Evolutionary conservation across 1,140 invertebrate species (phyloP).

Genomic region (Temnothorax longispinosus): DNA sequence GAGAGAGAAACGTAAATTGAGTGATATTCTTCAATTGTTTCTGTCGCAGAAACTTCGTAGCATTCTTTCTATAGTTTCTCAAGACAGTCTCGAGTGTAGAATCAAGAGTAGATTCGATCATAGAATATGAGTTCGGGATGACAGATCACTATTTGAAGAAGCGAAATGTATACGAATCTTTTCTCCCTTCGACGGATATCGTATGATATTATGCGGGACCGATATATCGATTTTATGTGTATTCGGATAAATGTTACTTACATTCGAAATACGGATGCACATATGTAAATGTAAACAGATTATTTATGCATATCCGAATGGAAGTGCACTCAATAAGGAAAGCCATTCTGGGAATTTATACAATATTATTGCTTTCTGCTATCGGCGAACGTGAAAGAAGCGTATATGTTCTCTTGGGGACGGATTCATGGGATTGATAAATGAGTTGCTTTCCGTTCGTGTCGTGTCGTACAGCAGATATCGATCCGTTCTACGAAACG

Average conservation of each 20-base stretch:
- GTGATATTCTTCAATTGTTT: constrained; percentile 7
- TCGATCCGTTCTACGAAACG: constrained; percentile 27
- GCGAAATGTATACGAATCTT: constrained; percentile 21
- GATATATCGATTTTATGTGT: constrained; percentile 42
- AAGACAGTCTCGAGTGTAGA: constrained; percentile 9
- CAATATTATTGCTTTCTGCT: constrained; percentile 25
- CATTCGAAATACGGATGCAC: background rate
- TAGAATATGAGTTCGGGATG: constrained; percentile 11
- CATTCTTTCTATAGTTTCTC: background rate
- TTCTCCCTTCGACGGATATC: constrained; percentile 13
- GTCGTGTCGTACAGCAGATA: background rate
- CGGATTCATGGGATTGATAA: constrained; percentile 11
- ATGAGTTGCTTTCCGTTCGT: constrained; percentile 1
- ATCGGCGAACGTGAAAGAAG: background rate
- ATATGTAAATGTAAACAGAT: constrained; percentile 29
- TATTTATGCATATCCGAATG: constrained; percentile 13
- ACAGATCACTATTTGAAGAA: constrained; percentile 8
- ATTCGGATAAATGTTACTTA: constrained; percentile 30
- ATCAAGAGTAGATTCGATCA: background rate
- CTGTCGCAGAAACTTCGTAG: background rate
- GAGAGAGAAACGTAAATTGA: constrained; percentile 8
- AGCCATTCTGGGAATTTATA: constrained; percentile 18
- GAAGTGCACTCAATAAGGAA: background rate
- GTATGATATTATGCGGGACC: background rate
- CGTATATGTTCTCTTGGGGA: background rate